phyloP scores from a whole-genome alignment of 2,797 vertebrate genomes.

The Argentina silus region DNA sequence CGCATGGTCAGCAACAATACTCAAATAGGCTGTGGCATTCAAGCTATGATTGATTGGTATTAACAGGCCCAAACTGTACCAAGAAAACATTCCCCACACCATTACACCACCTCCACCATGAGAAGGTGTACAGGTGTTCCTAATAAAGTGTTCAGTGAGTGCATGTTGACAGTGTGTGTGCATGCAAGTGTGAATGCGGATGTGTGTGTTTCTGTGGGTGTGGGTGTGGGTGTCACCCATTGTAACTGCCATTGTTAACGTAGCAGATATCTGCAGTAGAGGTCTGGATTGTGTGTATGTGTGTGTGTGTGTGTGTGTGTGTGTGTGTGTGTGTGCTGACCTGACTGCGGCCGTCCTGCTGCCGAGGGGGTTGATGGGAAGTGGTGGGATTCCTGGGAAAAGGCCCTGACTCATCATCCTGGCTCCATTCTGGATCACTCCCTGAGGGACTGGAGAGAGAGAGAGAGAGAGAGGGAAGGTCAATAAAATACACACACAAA shows the following conservation, averaged over 20 bases:
- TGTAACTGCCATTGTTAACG: too few species aligned
- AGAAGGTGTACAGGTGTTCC: too few species aligned
- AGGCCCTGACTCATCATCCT: constrained; percentile 87
- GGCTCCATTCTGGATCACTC: constrained; percentile 90
- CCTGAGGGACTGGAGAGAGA: constrained; percentile 79
- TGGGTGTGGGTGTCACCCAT: neutral
- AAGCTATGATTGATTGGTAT: too few species aligned
- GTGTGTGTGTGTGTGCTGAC: constrained; percentile 64
- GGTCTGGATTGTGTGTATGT: neutral
- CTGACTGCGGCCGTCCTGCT: constrained; percentile 82
- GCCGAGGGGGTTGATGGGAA: constrained; percentile 85
- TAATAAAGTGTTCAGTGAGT: too few species aligned
- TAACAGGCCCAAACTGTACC: too few species aligned
- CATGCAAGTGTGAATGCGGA: too few species aligned
- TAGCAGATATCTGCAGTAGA: too few species aligned
- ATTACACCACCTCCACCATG: too few species aligned
- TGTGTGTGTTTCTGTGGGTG: constrained; percentile 7
- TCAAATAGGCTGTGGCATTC: too few species aligned
- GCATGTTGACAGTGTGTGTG: too few species aligned
- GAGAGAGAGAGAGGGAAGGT: constrained; percentile 1
- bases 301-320: neutral
- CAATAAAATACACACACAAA: neutral
- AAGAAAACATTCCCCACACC: too few species aligned
- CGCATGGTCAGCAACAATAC: too few species aligned
- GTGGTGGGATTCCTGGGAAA: constrained; percentile 84